These are phyloP conservation scores for Fistularia commersonii DNA, from an alignment of 2,797 vertebrate species.

Conservation along the genomic window DNA sequence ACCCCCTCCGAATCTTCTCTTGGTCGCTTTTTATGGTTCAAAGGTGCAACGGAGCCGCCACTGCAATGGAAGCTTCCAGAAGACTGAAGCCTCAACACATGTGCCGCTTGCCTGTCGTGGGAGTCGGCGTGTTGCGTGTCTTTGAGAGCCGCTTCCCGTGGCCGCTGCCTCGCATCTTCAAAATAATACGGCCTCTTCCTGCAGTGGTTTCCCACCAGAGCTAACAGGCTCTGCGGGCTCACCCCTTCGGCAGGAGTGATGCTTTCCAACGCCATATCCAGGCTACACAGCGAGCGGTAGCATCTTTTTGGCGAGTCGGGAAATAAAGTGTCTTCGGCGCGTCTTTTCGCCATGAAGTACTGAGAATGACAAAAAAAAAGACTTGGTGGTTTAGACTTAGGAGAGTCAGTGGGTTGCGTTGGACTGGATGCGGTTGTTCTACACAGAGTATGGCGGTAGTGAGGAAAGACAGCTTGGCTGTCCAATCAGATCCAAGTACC, in stretches of 20 bases:
- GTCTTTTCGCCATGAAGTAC: constrained; percentile 68
- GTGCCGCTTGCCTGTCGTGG: background rate
- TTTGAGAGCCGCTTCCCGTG: background rate
- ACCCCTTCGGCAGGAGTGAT: constrained; percentile 18
- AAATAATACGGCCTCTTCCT: constrained; percentile 59
- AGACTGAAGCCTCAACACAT: constrained; percentile 6
- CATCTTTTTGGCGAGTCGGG: constrained; percentile 50
- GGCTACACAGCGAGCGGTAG: constrained; percentile 9
- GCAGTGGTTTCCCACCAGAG: constrained; percentile 41
- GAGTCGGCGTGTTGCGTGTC: constrained; percentile 1
- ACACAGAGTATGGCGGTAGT: background rate
- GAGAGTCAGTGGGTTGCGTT: too few relatives aligned
- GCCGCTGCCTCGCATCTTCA: constrained; percentile 23
- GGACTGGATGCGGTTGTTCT: background rate
- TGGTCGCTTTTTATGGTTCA: constrained; percentile 42
- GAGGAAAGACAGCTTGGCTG: fast-evolving
- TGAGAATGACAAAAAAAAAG: too few relatives aligned
- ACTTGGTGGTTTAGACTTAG: too few relatives aligned
- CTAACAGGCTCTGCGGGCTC: constrained; percentile 32
- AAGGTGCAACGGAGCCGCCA: background rate
- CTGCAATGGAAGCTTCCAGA: constrained; percentile 42
- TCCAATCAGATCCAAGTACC: constrained; percentile 38
- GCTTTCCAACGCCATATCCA: constrained; percentile 36
- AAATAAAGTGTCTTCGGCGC: constrained; percentile 44
- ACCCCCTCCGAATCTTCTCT: constrained; percentile 22